phyloP scores from a whole-genome alignment of 2,797 vertebrate genomes.

The Pseudomugil gertrudae region DNA sequence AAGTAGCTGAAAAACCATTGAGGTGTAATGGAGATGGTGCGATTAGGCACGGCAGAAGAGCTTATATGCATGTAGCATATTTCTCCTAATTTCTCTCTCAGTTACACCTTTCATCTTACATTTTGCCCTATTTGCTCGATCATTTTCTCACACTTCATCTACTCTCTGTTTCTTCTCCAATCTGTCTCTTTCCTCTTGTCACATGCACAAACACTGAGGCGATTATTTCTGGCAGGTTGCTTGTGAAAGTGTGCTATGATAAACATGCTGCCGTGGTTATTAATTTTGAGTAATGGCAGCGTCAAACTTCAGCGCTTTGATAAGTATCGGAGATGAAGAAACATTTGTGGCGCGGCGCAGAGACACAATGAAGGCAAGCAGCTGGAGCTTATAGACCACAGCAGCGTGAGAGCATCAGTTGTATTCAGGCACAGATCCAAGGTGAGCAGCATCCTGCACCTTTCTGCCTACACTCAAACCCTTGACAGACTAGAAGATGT shows the following conservation, averaged over 20 bases:
- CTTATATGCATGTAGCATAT: conserved; percentile 44
- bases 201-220: conserved; percentile 64
- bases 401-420: conserved; percentile 49
- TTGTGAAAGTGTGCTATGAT: conserved; percentile 84
- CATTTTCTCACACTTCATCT: conserved; percentile 56
- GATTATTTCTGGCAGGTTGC: conserved; percentile 91
- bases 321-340: conserved; percentile 80
- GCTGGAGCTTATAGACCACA: conserved; percentile 64
- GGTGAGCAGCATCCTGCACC: conserved; percentile 27
- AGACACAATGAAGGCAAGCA: conserved; percentile 72
- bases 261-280: conserved; percentile 87
- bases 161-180: conserved; percentile 34
- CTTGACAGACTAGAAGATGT: conserved; percentile 20
- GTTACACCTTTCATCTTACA: conserved; percentile 43
- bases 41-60: conserved; percentile 62
- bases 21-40: conserved; percentile 55
- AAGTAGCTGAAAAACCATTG: conserved; percentile 72
- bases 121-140: conserved; percentile 41
- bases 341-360: conserved; percentile 58
- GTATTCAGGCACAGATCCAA: conserved; percentile 49
- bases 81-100: conserved; percentile 39
- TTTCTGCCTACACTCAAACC: conserved; percentile 12
- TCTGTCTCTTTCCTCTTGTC: conserved; percentile 34
- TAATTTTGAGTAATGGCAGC: conserved; percentile 86
- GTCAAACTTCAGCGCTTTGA: conserved; percentile 84